Percentiles rank a stretch among this genome's conserved stretches.
Conservation (phyloP, 2,888 invertebrate species). For the Galeruca laticollis region DNA sequence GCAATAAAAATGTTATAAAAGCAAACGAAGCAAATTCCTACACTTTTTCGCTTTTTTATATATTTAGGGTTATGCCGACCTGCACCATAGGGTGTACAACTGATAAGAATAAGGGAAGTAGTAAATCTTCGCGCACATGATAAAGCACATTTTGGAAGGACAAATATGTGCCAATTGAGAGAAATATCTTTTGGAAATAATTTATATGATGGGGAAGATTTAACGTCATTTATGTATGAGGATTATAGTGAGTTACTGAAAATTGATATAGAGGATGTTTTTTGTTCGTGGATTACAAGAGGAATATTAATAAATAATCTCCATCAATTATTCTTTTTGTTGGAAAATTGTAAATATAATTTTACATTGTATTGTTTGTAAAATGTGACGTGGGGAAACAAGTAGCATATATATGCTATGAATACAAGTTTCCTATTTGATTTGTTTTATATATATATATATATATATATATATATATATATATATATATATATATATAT, state of each 20-base stretch:
- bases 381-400: too few species aligned
- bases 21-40: slow-evolving; percentile 41
- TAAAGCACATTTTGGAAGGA: slow-evolving; percentile 37
- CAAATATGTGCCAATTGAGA: slow-evolving; percentile 43
- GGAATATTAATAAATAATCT: too few species aligned
- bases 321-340: too few species aligned
- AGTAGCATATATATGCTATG: too few species aligned
- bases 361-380: too few species aligned
- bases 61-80: slow-evolving; percentile 25
- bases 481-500: too few species aligned
- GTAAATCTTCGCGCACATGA: slow-evolving; percentile 40
- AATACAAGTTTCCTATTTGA: too few species aligned
- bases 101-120: slow-evolving; percentile 39
- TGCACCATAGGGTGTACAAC: slow-evolving; percentile 36
- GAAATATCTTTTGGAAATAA: slow-evolving; percentile 27
- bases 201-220: slow-evolving; percentile 19
- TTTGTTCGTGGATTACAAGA: too few species aligned
- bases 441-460: too few species aligned
- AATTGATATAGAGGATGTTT: neutral
- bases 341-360: too few species aligned
- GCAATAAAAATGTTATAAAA: slow-evolving; percentile 36
- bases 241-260: neutral
- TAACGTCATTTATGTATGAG: neutral
- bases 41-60: slow-evolving; percentile 36
- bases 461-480: too few species aligned